Percentiles rank a stretch among this genome's conserved stretches.
Evolutionary conservation across 2,113 vertebrate species (phyloP).

Genomic region (Semnornis frantzii): DNA sequence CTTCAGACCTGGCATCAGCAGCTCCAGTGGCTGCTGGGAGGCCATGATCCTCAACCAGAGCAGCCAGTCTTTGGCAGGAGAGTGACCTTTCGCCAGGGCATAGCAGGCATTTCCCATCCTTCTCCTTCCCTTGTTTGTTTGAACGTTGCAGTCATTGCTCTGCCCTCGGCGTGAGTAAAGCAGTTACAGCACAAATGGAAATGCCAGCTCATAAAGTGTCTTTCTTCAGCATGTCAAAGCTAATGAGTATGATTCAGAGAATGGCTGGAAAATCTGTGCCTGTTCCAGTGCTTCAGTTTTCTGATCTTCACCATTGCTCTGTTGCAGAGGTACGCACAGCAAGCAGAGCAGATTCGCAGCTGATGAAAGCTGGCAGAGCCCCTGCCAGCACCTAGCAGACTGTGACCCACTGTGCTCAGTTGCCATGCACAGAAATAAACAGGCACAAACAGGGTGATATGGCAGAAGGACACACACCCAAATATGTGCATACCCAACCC

Average conservation of each 20-base stretch:
- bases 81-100: constrained; percentile 38
- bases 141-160: not conserved
- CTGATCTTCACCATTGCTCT: not conserved
- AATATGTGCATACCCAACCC: rapidly evolving
- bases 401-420: not conserved
- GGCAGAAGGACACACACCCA: rapidly evolving
- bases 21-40: not conserved
- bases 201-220: constrained; percentile 53
- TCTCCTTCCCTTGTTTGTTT: not conserved
- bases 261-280: not conserved
- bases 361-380: not conserved
- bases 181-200: constrained; percentile 28
- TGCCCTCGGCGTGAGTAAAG: not conserved
- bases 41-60: not conserved
- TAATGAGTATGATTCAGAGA: constrained; percentile 47
- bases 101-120: not conserved
- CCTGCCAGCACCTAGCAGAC: not conserved
- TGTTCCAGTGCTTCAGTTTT: not conserved
- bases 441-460: not conserved
- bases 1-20: not conserved
- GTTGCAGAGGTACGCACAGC: not conserved
- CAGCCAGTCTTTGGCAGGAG: not conserved
- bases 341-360: not conserved
- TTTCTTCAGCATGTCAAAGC: constrained; percentile 48
- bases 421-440: not conserved